Conservation (phyloP, 2,113 vertebrate species). For the Apodemus speciosus region DNA sequence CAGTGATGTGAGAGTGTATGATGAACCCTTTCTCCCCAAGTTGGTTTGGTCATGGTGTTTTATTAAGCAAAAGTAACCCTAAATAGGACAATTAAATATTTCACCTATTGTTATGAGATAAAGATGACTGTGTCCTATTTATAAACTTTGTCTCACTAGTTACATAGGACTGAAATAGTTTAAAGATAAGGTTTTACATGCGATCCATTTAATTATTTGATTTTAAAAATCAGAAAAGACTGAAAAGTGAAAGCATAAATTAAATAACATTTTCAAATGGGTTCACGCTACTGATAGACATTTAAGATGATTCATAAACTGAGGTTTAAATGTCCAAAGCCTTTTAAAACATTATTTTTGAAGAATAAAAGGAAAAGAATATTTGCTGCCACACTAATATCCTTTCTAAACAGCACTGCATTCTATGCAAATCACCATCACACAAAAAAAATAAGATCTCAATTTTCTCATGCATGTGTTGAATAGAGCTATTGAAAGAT, state of each 20-base stretch:
- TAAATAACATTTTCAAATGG: background rate
- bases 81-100: background rate
- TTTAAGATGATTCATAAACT: background rate
- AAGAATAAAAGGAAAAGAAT: background rate
- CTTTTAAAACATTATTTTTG: background rate
- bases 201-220: background rate
- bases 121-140: background rate
- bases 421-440: background rate
- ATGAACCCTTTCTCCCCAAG: background rate
- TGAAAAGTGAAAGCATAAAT: background rate
- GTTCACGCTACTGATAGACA: background rate
- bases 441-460: background rate
- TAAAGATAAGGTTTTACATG: background rate
- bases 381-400: background rate
- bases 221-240: background rate
- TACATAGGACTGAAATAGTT: conserved; percentile 3
- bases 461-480: background rate
- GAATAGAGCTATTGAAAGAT: background rate
- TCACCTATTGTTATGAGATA: background rate
- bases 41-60: background rate
- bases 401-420: background rate
- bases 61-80: background rate
- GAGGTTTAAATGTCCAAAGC: background rate
- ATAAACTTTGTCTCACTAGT: background rate
- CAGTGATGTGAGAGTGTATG: background rate